Conservation (phyloP, 2,888 invertebrate species). For the Diarsia brunnea region DNA sequence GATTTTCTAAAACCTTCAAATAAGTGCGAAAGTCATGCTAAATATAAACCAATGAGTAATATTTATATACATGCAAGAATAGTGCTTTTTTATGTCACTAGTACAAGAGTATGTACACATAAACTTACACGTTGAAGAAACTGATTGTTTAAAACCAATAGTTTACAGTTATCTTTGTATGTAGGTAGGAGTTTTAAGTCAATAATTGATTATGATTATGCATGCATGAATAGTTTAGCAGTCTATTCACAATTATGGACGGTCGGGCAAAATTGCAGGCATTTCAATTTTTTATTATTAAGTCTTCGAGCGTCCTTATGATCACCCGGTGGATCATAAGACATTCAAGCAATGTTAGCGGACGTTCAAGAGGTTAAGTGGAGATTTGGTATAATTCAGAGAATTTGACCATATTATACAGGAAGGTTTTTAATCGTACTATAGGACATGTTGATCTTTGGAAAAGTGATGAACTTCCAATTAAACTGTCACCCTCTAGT, state of each 20-base stretch:
- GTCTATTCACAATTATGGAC: slow-evolving; percentile 1
- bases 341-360: too few relatives aligned
- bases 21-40: slow-evolving; percentile 23
- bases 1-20: neutral
- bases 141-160: slow-evolving; percentile 38
- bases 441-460: neutral
- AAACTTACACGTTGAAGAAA: slow-evolving; percentile 2
- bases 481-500: neutral
- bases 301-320: too few relatives aligned
- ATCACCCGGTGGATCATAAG: too few relatives aligned
- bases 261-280: neutral
- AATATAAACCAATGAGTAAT: slow-evolving; percentile 27
- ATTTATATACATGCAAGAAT: slow-evolving; percentile 17
- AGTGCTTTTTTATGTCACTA: slow-evolving; percentile 24
- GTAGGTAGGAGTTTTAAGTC: slow-evolving; percentile 21
- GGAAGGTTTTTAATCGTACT: neutral
- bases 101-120: neutral
- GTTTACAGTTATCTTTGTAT: slow-evolving; percentile 37
- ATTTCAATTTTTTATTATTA: neutral
- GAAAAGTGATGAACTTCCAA: neutral
- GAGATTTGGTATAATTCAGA: neutral
- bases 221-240: slow-evolving; percentile 31
- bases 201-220: slow-evolving; percentile 41
- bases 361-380: too few relatives aligned
- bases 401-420: neutral